A percentile compares a stretch with the other conserved stretches of the same genome.
These are phyloP conservation scores for Dicentrarchus labrax DNA, from an alignment of 2,113 vertebrate genomes.

Conservation along the genomic window DNA sequence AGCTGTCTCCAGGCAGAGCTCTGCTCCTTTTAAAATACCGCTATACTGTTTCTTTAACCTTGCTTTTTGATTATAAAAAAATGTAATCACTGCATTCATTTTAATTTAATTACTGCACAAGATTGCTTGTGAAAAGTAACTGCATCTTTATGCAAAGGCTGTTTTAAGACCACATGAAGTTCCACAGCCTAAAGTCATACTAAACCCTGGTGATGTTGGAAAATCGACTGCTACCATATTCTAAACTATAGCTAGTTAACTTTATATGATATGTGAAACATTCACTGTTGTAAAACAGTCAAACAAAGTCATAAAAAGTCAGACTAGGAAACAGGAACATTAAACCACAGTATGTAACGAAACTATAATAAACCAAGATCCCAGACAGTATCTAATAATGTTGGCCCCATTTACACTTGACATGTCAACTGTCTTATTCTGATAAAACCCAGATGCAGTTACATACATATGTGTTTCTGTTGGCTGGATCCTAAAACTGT, in stretches of 20 bases:
- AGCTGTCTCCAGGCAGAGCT: slow-evolving; percentile 48
- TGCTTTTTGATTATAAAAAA: too few species aligned
- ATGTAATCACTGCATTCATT: too few species aligned
- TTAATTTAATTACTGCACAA: neutral
- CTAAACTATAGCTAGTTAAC: neutral
- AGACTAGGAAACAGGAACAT: neutral
- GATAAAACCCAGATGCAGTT: neutral
- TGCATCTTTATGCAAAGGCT: neutral
- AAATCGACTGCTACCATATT: neutral
- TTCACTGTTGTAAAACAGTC: neutral
- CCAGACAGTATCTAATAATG: neutral
- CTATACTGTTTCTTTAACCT: neutral
- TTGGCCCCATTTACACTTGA: neutral
- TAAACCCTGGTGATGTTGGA: neutral
- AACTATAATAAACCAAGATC: neutral
- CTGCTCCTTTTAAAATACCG: neutral
- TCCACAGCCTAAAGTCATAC: neutral
- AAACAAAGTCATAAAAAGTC: neutral
- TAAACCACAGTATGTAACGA: neutral
- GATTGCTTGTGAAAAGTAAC: neutral
- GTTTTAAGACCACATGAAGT: neutral
- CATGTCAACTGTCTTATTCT: neutral
- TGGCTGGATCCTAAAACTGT: neutral
- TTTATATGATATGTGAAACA: neutral
- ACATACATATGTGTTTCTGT: neutral